Conservation (phyloP, 2,797 vertebrate species). For the Salarias fasciatus region DNA sequence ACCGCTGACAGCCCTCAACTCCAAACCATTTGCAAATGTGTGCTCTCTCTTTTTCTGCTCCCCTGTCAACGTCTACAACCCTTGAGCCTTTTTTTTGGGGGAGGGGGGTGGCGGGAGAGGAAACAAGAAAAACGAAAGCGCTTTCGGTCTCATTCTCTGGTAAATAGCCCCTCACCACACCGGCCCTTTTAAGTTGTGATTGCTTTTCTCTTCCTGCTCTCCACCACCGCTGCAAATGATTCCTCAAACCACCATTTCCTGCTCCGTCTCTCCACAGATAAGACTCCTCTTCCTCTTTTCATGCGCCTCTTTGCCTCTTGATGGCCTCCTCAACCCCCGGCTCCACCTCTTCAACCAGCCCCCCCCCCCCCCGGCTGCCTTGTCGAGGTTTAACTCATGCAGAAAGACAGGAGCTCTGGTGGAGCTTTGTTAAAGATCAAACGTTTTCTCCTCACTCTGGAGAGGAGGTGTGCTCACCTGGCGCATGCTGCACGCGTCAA, state of each 20-base stretch:
- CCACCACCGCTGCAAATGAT: constrained; percentile 64
- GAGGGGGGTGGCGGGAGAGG: constrained; percentile 25
- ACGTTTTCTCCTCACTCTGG: constrained; percentile 21
- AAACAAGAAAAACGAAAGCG: constrained; percentile 66
- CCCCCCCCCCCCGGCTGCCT: constrained; percentile 7
- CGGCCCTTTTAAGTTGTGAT: constrained; percentile 76
- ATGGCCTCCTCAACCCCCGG: constrained; percentile 37
- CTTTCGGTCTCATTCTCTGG: constrained; percentile 76
- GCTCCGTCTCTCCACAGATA: constrained; percentile 68
- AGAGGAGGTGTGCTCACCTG: too few species aligned
- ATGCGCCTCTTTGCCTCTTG: constrained; percentile 63
- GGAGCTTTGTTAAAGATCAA: constrained; percentile 34
- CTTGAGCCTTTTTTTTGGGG: constrained; percentile 41
- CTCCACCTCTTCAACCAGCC: constrained; percentile 16
- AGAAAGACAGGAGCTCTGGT: constrained; percentile 12
- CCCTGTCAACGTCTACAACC: constrained; percentile 38
- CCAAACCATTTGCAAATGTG: constrained; percentile 48
- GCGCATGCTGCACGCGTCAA: too few species aligned
- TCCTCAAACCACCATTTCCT: constrained; percentile 76
- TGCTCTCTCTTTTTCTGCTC: constrained; percentile 22
- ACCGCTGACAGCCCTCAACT: constrained; percentile 45
- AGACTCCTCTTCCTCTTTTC: constrained; percentile 65
- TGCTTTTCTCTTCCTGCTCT: constrained; percentile 75
- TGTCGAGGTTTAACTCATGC: constrained; percentile 50
- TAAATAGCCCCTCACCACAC: constrained; percentile 80